These are phyloP conservation scores for Belgica antarctica DNA, from an alignment of 2,888 invertebrate genomes.

Conservation along the genomic window DNA sequence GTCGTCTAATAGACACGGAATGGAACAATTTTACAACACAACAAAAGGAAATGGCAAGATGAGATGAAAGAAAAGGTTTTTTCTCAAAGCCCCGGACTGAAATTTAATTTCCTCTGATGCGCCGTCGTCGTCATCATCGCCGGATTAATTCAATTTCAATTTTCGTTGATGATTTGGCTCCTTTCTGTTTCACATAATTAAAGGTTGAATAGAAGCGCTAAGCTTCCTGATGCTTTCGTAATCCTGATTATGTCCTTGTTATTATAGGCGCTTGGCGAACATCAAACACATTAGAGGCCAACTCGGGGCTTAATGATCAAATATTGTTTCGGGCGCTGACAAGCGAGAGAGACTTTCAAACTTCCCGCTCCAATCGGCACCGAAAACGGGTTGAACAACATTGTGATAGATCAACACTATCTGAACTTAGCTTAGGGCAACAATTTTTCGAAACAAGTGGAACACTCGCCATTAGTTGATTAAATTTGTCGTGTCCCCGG, in stretches of 20 bases:
- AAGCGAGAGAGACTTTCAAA: background rate
- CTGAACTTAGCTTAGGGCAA: no score
- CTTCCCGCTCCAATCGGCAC: background rate
- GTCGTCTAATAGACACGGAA: conserved; percentile 4
- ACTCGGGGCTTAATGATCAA: conserved; percentile 7
- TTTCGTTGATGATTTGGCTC: background rate
- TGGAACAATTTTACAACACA: background rate
- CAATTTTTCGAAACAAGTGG: no score
- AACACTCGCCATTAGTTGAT: no score
- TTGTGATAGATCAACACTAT: no score
- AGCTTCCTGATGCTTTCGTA: conserved; percentile 10
- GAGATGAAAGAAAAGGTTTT: background rate
- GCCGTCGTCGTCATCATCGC: no score
- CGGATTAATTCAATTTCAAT: conserved; percentile 7
- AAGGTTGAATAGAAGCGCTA: background rate
- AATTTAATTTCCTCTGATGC: conserved; percentile 15
- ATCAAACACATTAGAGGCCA: background rate
- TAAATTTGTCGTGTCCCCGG: background rate
- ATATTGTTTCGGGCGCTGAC: background rate
- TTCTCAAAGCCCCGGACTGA: no score
- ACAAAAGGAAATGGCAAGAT: background rate
- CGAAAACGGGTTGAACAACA: no score
- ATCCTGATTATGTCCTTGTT: conserved; percentile 27
- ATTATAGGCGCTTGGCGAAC: background rate
- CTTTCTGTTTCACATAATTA: background rate